A percentile compares a stretch with the other conserved stretches of the same genome.
Conservation (phyloP, 2,797 vertebrate species). For the Onychomys torridus region DNA sequence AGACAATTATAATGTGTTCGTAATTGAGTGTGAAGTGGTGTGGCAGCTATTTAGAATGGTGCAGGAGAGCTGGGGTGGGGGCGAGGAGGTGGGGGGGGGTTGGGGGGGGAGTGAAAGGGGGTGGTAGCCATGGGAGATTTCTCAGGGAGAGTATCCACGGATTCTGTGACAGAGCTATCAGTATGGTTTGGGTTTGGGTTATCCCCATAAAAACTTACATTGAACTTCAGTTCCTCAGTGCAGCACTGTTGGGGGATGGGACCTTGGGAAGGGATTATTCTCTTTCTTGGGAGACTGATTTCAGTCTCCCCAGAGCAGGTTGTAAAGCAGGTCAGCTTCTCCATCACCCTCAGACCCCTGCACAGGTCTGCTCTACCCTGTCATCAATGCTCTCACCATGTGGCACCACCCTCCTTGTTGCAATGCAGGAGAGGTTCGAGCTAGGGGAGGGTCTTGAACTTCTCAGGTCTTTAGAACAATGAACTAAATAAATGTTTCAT, state of each 20-base stretch:
- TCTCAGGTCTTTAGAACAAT: not conserved
- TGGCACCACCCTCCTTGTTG: not conserved
- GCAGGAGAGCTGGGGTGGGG: not conserved
- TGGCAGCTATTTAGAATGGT: not conserved
- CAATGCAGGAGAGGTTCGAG: too few species aligned
- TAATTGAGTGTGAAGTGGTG: not conserved
- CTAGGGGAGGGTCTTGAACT: not conserved
- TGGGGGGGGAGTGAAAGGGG: not conserved
- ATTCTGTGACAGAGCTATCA: not conserved
- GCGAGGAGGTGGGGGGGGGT: not conserved
- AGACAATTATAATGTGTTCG: not conserved
- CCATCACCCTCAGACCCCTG: not conserved
- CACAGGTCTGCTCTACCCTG: not conserved
- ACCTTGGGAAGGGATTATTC: not conserved
- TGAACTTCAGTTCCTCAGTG: not conserved
- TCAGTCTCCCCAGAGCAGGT: not conserved
- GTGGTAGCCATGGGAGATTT: not conserved
- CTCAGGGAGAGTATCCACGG: not conserved
- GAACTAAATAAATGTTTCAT: not conserved
- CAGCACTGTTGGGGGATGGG: not conserved
- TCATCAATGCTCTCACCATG: fast-evolving
- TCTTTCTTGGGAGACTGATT: not conserved
- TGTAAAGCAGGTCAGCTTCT: not conserved
- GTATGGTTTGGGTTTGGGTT: not conserved
- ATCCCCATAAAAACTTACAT: too few species aligned